Evolutionary conservation across 2,797 vertebrate genomes (phyloP), one percentile per base, ranked within the genome.

Genomic region (Myotis findleyi): DNA sequence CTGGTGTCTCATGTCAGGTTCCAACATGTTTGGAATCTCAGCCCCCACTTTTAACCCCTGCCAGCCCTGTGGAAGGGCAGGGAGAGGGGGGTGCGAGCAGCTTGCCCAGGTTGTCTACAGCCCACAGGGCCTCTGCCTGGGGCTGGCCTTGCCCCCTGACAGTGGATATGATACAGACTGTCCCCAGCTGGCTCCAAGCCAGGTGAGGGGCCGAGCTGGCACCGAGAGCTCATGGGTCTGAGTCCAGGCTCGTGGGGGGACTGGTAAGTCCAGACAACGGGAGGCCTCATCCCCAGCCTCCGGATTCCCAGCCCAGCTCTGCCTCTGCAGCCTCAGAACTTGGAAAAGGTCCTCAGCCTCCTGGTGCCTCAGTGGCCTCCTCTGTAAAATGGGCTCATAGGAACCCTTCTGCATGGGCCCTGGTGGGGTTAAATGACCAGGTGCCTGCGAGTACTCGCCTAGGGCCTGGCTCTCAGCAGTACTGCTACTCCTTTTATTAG

Each of bases 171-270:
- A 36, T 7, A 0, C 8, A 6, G 59, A 30, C 27, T 36, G 13
- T 47, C n/a, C 13, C 53, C 41, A 2, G 7, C 0, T 38, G 79
- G 57, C 69, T n/a, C 17, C 2, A 5, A 7, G 6, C 21, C 55
- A 1, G 53, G 27, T 8, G 53, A 59, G 57, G 41, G 27, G 41
- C 89, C 38, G 53, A 89, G 64, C 20, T 66, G 55, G 36, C 17
- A 0, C 30, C 36, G 10, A 14, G 47, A 16, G 51, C 13, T 25
- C 12, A 0, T 0, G 44, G 20, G 30, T 21, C 3, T 16, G 33
- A 21, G 49, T 12, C 33, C 9, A 1, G 8, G 44, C 30, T 21
- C 0, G 0, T 3, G 20, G 11, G 1, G 10, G 30, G 3, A 21
- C 23, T 18, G 80, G 33, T 38, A 10, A 9, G 4, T 27, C 0